Conservation (phyloP, 2,888 invertebrate genomes). For the Danaus chrysippus region DNA sequence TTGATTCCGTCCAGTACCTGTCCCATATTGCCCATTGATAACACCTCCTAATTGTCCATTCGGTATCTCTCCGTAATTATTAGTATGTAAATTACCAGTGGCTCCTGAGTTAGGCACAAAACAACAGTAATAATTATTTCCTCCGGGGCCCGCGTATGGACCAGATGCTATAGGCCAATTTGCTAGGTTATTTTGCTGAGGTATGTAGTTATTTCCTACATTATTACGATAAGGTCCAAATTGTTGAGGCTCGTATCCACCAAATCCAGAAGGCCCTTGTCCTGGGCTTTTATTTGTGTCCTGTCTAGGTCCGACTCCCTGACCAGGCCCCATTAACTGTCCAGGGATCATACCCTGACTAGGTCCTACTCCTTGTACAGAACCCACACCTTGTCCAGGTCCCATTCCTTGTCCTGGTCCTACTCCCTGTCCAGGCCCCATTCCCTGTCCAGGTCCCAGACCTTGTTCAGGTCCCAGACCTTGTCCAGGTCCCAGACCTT, state of each 20-base stretch:
- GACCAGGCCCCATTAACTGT: constrained; percentile 25
- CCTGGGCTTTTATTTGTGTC: too few species aligned
- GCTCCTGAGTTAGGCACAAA: constrained; percentile 27
- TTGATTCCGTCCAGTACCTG: constrained; percentile 1
- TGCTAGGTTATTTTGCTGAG: constrained; percentile 10
- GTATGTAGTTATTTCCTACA: not conserved
- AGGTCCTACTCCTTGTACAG: constrained; percentile 35
- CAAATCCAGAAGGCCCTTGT: too few species aligned
- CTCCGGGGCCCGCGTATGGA: constrained; percentile 31
- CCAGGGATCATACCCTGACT: constrained; percentile 60
- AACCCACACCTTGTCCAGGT: constrained; percentile 21
- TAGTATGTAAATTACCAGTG: constrained; percentile 17
- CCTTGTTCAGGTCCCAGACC: constrained; percentile 43
- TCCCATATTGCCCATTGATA: constrained; percentile 13
- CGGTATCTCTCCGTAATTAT: constrained; percentile 9
- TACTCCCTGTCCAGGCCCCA: constrained; percentile 39
- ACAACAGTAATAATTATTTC: constrained; percentile 34
- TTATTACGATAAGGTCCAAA: constrained; percentile 4
- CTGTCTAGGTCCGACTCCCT: not conserved
- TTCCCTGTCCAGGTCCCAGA: constrained; percentile 68
- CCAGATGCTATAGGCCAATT: constrained; percentile 32
- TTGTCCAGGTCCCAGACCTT: constrained; percentile 63
- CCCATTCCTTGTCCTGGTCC: constrained; percentile 51
- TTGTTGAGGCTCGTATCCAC: constrained; percentile 1
- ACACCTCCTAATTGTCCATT: constrained; percentile 2